These are phyloP conservation scores for Ferrisia virgata DNA, from an alignment of 2,888 invertebrate species.

Conservation along the genomic window DNA sequence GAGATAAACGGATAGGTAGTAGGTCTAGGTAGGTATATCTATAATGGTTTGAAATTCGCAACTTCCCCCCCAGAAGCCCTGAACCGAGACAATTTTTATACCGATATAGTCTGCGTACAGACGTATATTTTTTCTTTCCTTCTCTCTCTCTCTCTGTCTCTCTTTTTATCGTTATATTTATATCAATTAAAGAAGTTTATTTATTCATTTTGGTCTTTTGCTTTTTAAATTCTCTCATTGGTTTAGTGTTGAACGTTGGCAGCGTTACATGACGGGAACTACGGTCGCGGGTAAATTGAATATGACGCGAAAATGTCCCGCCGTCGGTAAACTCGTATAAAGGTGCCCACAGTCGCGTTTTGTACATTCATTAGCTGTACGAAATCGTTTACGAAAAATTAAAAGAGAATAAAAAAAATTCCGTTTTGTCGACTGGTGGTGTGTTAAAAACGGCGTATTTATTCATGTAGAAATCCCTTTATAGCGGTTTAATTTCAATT, in stretches of 20 bases:
- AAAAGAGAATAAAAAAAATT: neutral
- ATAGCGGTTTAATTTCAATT: neutral
- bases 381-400: neutral
- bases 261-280: constrained; percentile 17
- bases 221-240: neutral
- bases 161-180: too few species aligned
- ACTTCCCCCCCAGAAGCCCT: neutral
- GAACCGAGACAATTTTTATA: neutral
- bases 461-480: constrained; percentile 35
- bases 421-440: neutral
- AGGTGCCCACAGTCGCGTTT: neutral
- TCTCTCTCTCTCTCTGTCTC: neutral
- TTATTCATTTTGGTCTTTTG: neutral
- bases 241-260: neutral
- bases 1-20: too few species aligned
- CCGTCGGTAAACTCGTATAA: neutral
- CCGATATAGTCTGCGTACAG: neutral
- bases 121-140: neutral
- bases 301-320: neutral
- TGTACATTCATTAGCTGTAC: neutral
- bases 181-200: neutral
- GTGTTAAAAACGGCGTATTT: neutral
- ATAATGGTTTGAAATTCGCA: neutral
- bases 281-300: constrained; percentile 15
- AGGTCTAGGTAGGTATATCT: too few species aligned